Base-by-base conservation (phyloP, 2,113 vertebrate genomes). In the Sinocyclocheilus anshuiensis region DNA sequence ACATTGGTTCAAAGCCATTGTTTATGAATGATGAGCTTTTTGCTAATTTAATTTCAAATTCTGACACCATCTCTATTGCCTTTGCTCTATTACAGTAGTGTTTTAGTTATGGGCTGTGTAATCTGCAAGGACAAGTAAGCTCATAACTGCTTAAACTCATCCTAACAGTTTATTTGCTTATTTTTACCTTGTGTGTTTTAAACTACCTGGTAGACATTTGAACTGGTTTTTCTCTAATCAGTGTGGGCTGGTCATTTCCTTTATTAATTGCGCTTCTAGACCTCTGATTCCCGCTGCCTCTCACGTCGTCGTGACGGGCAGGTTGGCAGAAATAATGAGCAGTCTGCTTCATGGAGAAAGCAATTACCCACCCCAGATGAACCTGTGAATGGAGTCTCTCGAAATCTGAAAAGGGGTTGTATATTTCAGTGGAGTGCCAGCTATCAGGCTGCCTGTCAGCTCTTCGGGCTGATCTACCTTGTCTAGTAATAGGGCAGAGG, bases 291-390 rank as follows among this genome's bases (percentile, higher is more conserved):
- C 82, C 76, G 59, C 77, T 65, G 85, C 55, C 84, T 82, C 81
- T 77, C 87, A 75, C 67, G 77, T 65, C 22, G 24, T 81, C 86
- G 81, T 86, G 88, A 88, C 87, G 24, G 69, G 83, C 76, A 87
- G 78, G 89, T 92, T 89, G 90, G 72, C 84, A 79, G 83, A 88
- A 90, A 87, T 89, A 91, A 89, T 89, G 89, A 91, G 86, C 77
- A 45, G 67, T 48, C 76, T 45, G 45, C 65, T 63, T 59, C 76
- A 36, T 39, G 61, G 9, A 59, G 61, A 86, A 92, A 87, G 87
- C 87, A 88, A 91, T 93, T 92, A 92, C 78, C 79, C 3, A 36
- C 55, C 86, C 79, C 33, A 87, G 50, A 91, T 91, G 89, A 90
- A 89, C 89, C 78, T 86, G 81, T 89, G 87, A 89, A 86, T 26